Percentiles rank a stretch among this genome's conserved stretches.
These are phyloP conservation scores for Rhagonycha fulva DNA, from an alignment of 2,888 invertebrate species.

Conservation along the genomic window DNA sequence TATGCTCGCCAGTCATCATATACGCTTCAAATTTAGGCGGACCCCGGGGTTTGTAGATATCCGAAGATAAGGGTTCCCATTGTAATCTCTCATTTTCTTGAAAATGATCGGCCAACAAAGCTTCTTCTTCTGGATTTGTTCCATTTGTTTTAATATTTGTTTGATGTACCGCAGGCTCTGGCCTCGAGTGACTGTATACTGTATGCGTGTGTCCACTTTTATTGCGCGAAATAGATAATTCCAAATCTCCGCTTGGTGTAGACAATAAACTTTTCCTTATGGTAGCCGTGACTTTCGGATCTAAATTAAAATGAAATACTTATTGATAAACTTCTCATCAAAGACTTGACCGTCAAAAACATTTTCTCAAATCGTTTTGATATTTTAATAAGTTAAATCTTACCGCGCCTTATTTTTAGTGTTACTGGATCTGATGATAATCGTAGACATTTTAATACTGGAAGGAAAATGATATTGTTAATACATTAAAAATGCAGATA, in stretches of 20 bases:
- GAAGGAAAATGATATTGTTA: constrained; percentile 42
- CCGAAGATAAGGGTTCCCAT: constrained; percentile 59
- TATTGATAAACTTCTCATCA: neutral
- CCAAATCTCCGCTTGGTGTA: constrained; percentile 54
- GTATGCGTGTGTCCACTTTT: constrained; percentile 56
- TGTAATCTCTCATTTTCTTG: constrained; percentile 59
- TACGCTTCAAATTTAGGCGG: constrained; percentile 82
- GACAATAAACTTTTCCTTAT: constrained; percentile 73
- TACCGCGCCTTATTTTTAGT: constrained; percentile 89
- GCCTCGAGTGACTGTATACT: constrained; percentile 51
- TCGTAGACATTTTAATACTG: constrained; percentile 92
- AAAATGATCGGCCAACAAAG: constrained; percentile 50
- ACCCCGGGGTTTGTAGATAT: constrained; percentile 40
- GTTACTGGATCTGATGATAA: constrained; percentile 89
- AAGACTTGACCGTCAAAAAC: neutral
- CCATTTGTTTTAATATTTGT: constrained; percentile 60
- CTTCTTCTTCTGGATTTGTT: constrained; percentile 59
- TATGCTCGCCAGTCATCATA: constrained; percentile 97
- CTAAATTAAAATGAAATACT: constrained; percentile 55
- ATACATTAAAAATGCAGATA: neutral
- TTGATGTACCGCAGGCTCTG: constrained; percentile 54
- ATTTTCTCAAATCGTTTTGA: neutral
- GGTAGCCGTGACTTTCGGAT: constrained; percentile 85
- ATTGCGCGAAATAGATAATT: constrained; percentile 56
- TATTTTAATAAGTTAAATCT: constrained; percentile 50